Evolutionary conservation across 37 sponge, comb jelly and placozoan species (phyloP).

Genomic region (Spongilla lacustris): DNA sequence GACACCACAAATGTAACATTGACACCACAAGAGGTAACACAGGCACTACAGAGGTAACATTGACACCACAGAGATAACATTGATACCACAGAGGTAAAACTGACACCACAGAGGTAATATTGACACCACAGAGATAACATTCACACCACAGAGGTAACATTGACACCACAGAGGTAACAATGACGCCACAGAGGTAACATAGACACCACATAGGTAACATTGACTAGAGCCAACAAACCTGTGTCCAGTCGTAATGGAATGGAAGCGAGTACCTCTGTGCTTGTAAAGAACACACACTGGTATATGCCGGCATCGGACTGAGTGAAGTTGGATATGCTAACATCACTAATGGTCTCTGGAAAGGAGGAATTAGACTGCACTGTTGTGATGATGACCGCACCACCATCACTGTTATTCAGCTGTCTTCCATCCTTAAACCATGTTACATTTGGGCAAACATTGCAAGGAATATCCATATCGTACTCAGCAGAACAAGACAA

Average conservation of each 20-base stretch:
- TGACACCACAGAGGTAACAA: too few relatives aligned
- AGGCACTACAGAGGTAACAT: too few relatives aligned
- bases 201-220: too few relatives aligned
- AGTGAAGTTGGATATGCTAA: slow-evolving; percentile 7
- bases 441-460: slow-evolving; percentile 8
- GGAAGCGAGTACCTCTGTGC: slow-evolving; percentile 18
- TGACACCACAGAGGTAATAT: too few relatives aligned
- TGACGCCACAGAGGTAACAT: too few relatives aligned
- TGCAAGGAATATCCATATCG: neutral
- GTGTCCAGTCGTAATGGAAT: slow-evolving; percentile 41
- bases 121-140: too few relatives aligned
- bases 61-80: too few relatives aligned
- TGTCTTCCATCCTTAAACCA: slow-evolving; percentile 28
- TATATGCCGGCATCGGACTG: slow-evolving; percentile 36
- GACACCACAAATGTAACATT: too few relatives aligned
- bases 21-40: too few relatives aligned
- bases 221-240: slow-evolving; percentile 6
- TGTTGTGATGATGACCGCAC: neutral
- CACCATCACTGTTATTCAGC: neutral
- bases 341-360: neutral
- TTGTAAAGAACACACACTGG: slow-evolving; percentile 46
- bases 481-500: slow-evolving; percentile 11
- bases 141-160: too few relatives aligned
- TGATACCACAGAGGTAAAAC: too few relatives aligned
- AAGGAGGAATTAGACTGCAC: neutral